Percentiles rank a stretch among this genome's conserved stretches.
Conservation (phyloP, 1,140 invertebrate genomes). For the Ridgeia piscesae region DNA sequence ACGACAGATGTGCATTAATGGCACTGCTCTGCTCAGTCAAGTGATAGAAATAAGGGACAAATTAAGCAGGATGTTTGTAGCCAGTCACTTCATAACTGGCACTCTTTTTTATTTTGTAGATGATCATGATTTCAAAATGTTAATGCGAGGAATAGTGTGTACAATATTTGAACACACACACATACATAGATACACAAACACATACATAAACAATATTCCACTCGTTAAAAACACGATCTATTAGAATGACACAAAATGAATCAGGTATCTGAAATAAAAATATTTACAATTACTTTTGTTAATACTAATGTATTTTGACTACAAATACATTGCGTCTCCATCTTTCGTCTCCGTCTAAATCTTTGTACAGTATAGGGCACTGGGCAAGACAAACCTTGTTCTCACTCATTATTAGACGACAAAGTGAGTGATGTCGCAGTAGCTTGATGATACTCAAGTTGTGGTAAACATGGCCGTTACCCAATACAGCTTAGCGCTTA, state of each 20-base stretch:
- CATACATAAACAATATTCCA: too few species aligned
- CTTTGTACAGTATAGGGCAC: neutral
- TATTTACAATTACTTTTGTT: conserved; percentile 2
- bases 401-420: neutral
- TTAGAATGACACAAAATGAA: neutral
- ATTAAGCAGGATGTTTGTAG: neutral
- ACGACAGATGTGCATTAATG: too few species aligned
- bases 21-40: too few species aligned
- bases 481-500: neutral
- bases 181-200: too few species aligned
- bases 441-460: neutral
- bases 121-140: neutral
- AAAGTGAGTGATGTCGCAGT: neutral
- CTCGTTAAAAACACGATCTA: neutral
- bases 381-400: neutral
- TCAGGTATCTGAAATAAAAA: neutral
- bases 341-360: neutral
- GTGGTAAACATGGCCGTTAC: too few species aligned
- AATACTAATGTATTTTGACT: neutral
- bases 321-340: neutral
- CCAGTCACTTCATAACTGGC: neutral
- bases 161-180: conserved; percentile 8
- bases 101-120: neutral
- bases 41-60: too few species aligned
- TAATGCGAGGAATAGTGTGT: neutral